Percentiles rank a stretch among this genome's conserved stretches.
phyloP scores from a whole-genome alignment of 2,113 vertebrate species.

The Willisornis vidua region DNA sequence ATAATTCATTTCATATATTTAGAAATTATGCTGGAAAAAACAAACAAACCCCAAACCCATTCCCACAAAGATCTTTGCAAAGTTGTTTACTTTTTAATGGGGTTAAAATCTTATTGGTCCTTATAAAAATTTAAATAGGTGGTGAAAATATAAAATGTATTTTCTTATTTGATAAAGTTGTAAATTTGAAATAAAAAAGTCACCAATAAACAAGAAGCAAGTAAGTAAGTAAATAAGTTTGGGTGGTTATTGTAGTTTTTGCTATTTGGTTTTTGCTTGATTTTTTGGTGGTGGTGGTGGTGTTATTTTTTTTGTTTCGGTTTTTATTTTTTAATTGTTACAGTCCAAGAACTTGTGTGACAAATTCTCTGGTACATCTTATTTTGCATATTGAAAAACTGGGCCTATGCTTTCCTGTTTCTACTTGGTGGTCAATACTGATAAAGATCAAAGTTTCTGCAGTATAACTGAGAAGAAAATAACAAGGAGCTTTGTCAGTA shows the following conservation, averaged over 20 bases:
- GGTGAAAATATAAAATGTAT: not conserved
- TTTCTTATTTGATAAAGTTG: not conserved
- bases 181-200: not conserved
- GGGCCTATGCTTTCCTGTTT: not conserved
- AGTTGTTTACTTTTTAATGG: not conserved
- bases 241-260: not conserved
- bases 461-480: not conserved
- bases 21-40: not conserved
- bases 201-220: not conserved
- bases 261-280: not conserved
- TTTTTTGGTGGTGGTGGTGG: not conserved
- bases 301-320: not conserved
- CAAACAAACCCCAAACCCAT: not conserved
- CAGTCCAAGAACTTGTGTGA: not conserved
- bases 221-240: not conserved
- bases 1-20: not conserved
- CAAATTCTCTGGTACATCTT: not conserved
- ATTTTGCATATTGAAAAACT: not conserved
- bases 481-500: not conserved
- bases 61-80: not conserved
- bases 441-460: not conserved
- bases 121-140: not conserved
- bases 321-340: not conserved
- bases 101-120: not conserved
- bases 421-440: not conserved